Conservation (phyloP, 2,797 vertebrate species). For the Epinephelus awoara region DNA sequence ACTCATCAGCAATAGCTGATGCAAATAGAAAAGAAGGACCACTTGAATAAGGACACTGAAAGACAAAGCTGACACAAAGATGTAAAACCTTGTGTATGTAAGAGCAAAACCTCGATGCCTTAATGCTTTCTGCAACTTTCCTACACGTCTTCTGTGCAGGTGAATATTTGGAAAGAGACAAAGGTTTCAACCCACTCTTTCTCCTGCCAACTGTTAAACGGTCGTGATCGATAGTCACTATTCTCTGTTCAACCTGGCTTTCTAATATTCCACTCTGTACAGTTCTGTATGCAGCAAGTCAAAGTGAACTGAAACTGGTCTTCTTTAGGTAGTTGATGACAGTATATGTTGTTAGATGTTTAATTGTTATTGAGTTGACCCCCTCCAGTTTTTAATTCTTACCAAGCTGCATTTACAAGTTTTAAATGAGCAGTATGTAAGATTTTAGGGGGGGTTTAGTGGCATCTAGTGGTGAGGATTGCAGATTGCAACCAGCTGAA, state of each 20-base stretch:
- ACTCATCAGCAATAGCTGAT: slow-evolving; percentile 40
- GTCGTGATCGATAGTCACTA: not conserved
- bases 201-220: not conserved
- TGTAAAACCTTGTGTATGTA: not conserved
- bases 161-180: slow-evolving; percentile 18
- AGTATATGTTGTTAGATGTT: not conserved
- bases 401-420: not conserved
- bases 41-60: slow-evolving; percentile 10
- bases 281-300: not conserved
- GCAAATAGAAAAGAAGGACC: slow-evolving; percentile 32
- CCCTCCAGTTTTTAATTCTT: not conserved
- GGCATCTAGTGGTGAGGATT: too few relatives aligned
- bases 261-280: not conserved
- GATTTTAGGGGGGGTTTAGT: too few relatives aligned
- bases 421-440: too few relatives aligned
- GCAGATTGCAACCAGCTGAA: too few relatives aligned
- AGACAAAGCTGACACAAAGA: slow-evolving; percentile 5
- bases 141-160: not conserved
- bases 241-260: not conserved
- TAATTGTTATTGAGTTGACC: not conserved
- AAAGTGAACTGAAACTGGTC: slow-evolving; percentile 8
- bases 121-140: not conserved
- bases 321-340: not conserved
- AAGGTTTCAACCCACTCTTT: not conserved
- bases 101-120: not conserved